phyloP scores from a whole-genome alignment of 1,140 invertebrate species.

The Parapsyche elsis region DNA sequence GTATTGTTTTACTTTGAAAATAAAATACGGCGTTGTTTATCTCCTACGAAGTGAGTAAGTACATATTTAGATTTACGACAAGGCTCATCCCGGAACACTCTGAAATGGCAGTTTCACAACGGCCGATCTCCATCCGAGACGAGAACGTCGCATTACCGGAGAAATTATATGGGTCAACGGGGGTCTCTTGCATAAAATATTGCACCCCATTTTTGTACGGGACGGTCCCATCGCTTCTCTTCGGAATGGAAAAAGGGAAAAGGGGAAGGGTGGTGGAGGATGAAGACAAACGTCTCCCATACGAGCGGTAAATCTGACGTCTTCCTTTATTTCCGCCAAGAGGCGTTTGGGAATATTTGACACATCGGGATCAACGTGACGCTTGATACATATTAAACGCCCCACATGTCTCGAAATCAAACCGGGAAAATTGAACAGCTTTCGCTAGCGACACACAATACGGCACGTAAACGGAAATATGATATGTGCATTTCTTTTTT shows the following conservation, averaged over 20 bases:
- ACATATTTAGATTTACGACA: slow-evolving; percentile 8
- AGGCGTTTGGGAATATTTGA: slow-evolving; percentile 41
- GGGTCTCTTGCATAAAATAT: slow-evolving; percentile 42
- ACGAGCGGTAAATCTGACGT: slow-evolving; percentile 39
- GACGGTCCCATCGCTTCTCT: slow-evolving; percentile 3
- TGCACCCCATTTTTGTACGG: slow-evolving; percentile 26
- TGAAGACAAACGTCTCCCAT: slow-evolving; percentile 40
- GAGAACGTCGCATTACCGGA: neutral
- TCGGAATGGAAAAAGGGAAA: neutral
- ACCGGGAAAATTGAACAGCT: too few relatives aligned
- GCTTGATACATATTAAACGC: slow-evolving; percentile 38
- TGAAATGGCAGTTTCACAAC: neutral
- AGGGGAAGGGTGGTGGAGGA: neutral
- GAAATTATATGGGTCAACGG: slow-evolving; percentile 30
- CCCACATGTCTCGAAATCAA: neutral
- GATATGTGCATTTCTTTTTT: too few relatives aligned
- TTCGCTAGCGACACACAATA: too few relatives aligned
- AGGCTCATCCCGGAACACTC: neutral
- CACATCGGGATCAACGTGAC: slow-evolving; percentile 37
- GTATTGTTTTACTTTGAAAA: slow-evolving; percentile 37
- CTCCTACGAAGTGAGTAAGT: slow-evolving; percentile 5
- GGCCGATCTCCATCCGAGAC: neutral
- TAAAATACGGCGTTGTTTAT: neutral
- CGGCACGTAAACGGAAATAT: too few relatives aligned
- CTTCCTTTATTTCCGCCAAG: slow-evolving; percentile 40